These are phyloP conservation scores for Amphipoea lucens DNA, from an alignment of 2,888 invertebrate genomes.

Conservation along the genomic window DNA sequence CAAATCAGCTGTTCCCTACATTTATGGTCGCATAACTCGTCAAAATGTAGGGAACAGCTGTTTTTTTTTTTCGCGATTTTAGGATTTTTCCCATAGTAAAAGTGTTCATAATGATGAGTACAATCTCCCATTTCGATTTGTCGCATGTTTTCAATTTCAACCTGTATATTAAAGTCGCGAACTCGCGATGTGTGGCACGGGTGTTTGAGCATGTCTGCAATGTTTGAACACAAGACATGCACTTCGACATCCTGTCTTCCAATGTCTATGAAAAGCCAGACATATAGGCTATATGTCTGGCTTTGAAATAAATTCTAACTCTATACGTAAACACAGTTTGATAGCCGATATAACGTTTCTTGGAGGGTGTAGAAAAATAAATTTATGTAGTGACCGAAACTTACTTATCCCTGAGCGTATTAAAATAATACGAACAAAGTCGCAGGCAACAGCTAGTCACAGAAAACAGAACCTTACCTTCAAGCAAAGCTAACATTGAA, in stretches of 20 bases:
- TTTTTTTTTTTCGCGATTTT: no score
- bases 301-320: not conserved
- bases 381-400: not conserved
- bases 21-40: no score
- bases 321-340: not conserved
- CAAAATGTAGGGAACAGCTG: no score
- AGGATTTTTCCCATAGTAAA: no score
- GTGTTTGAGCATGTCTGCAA: not conserved
- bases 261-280: not conserved
- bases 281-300: no score
- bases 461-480: constrained; percentile 16
- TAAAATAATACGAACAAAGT: constrained; percentile 1
- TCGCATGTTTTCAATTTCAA: no score
- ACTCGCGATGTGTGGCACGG: not conserved
- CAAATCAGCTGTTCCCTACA: no score
- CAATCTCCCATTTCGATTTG: no score
- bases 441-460: not conserved
- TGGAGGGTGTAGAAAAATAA: not conserved
- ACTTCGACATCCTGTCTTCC: not conserved
- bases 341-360: not conserved
- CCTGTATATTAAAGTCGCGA: no score
- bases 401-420: not conserved
- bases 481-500: constrained; percentile 13
- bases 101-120: no score
- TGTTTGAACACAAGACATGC: not conserved